Conservation (phyloP, 2,888 invertebrate genomes). For the Caenorhabditis sp. region DNA sequence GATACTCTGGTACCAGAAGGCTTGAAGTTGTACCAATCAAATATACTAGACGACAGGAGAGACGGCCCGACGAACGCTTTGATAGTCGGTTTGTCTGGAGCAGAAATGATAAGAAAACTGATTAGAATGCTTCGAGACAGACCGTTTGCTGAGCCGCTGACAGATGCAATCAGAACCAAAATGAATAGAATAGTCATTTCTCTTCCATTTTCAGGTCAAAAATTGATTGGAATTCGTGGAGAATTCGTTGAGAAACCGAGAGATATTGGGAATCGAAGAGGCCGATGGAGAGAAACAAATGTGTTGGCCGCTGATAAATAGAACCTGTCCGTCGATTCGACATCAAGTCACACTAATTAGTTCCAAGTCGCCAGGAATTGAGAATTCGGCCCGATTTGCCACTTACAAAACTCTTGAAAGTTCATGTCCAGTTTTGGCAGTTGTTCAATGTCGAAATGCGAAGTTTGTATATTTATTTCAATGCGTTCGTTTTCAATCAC, state of each 20-base stretch:
- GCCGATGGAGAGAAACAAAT: constrained; percentile 32
- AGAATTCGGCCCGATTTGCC: constrained; percentile 1
- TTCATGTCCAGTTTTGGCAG: background rate
- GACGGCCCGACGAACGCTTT: constrained; percentile 32
- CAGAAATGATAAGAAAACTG: constrained; percentile 19
- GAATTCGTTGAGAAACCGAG: constrained; percentile 3
- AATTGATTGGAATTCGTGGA: constrained; percentile 13
- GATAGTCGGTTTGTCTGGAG: constrained; percentile 15
- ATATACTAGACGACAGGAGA: constrained; percentile 31
- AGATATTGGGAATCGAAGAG: constrained; percentile 25
- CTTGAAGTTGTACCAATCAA: constrained; percentile 46
- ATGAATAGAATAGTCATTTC: constrained; percentile 38
- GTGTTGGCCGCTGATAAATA: constrained; percentile 38
- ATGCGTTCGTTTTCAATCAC: constrained; percentile 33
- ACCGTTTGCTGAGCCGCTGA: background rate
- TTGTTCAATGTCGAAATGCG: background rate
- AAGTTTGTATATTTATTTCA: constrained; percentile 42
- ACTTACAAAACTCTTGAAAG: constrained; percentile 5
- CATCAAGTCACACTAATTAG: constrained; percentile 54
- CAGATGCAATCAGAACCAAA: constrained; percentile 24
- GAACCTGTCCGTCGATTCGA: constrained; percentile 41
- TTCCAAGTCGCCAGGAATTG: constrained; percentile 17
- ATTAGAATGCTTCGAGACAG: background rate
- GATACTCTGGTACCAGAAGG: constrained; percentile 12
- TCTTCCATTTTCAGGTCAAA: constrained; percentile 51